Evolutionary conservation across 2,888 invertebrate species (phyloP).

Genomic region (Empis livida): DNA sequence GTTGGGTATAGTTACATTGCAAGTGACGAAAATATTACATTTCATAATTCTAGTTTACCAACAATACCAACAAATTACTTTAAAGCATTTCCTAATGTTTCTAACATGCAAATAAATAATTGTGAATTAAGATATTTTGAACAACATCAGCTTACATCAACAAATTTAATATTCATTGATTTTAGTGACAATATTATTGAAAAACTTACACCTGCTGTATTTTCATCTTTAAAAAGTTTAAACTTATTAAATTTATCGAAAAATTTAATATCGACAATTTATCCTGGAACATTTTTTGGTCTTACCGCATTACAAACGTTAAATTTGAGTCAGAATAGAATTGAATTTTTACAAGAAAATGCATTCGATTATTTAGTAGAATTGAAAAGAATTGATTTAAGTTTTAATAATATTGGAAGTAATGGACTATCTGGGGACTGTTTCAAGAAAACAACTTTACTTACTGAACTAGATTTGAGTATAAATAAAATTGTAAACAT

Average conservation of each 20-base stretch:
- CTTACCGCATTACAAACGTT: neutral
- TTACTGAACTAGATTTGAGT: too few species aligned
- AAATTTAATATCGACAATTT: neutral
- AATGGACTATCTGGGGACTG: too few species aligned
- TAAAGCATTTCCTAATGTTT: too few species aligned
- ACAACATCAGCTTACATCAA: too few species aligned
- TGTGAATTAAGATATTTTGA: too few species aligned
- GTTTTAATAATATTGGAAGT: neutral
- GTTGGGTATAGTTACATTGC: too few species aligned
- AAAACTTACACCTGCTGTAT: neutral
- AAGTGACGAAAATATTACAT: too few species aligned
- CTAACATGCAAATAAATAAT: too few species aligned
- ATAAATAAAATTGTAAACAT: neutral
- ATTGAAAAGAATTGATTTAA: neutral
- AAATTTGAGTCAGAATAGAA: neutral
- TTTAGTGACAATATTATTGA: neutral
- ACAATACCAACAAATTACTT: too few species aligned
- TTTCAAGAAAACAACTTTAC: too few species aligned
- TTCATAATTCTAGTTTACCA: too few species aligned
- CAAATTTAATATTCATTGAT: too few species aligned
- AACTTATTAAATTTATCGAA: neutral
- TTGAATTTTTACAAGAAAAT: neutral
- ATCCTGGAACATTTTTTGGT: neutral
- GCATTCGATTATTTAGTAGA: neutral
- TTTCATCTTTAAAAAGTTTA: neutral